A percentile compares a stretch with the other conserved stretches of the same genome.
Evolutionary conservation across 2,888 invertebrate genomes (phyloP).

Genomic region (Caenorhabditis angaria): DNA sequence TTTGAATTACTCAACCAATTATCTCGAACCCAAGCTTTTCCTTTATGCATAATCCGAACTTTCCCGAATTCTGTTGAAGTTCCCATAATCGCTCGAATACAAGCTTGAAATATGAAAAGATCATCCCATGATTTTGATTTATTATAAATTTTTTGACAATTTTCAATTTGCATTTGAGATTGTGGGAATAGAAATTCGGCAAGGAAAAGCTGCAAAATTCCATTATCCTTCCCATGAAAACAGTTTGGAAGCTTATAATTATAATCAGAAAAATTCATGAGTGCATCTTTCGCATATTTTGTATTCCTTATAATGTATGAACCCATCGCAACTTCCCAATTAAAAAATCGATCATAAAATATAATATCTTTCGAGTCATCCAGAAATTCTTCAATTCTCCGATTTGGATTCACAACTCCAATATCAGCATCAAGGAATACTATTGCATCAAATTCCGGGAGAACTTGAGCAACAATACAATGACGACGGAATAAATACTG

Average conservation of each 20-base stretch:
- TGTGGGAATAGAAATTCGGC: conserved; percentile 38
- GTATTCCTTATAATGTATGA: conserved; percentile 38
- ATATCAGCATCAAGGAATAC: conserved; percentile 49
- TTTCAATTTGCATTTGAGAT: conserved; percentile 14
- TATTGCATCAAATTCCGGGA: conserved; percentile 30
- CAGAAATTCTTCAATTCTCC: conserved; percentile 40
- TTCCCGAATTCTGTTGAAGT: conserved; percentile 34
- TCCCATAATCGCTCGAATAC: conserved; percentile 56
- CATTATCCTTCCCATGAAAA: conserved; percentile 52
- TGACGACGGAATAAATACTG: conserved; percentile 51
- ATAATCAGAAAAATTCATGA: conserved; percentile 44
- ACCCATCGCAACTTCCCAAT: conserved; percentile 37
- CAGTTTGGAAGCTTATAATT: conserved; percentile 42
- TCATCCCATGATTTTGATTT: conserved; percentile 44
- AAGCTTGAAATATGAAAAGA: conserved; percentile 60
- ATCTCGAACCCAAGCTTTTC: conserved; percentile 44
- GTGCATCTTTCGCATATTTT: conserved; percentile 15
- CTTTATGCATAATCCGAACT: conserved; percentile 43
- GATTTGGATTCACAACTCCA: conserved; percentile 46
- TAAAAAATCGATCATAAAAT: conserved; percentile 40
- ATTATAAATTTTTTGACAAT: conserved; percentile 42
- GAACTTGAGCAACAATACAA: conserved; percentile 33
- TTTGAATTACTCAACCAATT: conserved; percentile 40
- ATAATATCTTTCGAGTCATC: conserved; percentile 24
- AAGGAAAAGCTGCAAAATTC: conserved; percentile 38